These are phyloP conservation scores for Paratrypauchen microcephalus DNA, from an alignment of 2,797 vertebrate genomes.

Conservation along the genomic window DNA sequence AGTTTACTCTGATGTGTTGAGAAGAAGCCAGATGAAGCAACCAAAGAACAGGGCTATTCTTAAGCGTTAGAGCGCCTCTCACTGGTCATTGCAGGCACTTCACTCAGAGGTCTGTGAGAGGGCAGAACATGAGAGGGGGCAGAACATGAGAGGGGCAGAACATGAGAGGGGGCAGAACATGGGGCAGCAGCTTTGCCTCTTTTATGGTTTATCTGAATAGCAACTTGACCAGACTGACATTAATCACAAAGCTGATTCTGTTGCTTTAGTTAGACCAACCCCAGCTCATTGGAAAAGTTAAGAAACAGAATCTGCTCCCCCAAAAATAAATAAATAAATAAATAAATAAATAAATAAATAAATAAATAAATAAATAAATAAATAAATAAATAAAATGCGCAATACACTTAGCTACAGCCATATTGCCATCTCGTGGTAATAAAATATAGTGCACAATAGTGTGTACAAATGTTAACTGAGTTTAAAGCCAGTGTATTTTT, in stretches of 20 bases:
- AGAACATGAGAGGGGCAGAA: too few species aligned
- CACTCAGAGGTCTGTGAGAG: too few species aligned
- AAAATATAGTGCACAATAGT: too few species aligned
- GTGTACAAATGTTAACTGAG: too few species aligned
- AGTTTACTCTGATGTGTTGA: too few species aligned
- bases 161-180: neutral
- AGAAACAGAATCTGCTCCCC: neutral
- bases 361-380: neutral
- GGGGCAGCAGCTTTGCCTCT: neutral
- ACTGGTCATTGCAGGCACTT: slow-evolving; percentile 22
- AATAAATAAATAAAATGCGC: neutral
- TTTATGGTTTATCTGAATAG: neutral
- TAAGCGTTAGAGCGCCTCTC: slow-evolving; percentile 48
- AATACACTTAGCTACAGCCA: slow-evolving; percentile 16
- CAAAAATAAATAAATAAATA: neutral
- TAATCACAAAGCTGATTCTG: neutral
- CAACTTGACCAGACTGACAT: neutral
- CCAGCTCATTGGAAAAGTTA: neutral
- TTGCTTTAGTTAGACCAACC: neutral
- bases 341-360: too few species aligned
- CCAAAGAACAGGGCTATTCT: neutral
- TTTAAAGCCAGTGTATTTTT: too few species aligned
- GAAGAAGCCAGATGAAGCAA: neutral
- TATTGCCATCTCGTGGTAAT: slow-evolving; percentile 40
- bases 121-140: too few species aligned